Conservation (phyloP, 1,140 invertebrate genomes). For the Rhyzopertha dominica region DNA sequence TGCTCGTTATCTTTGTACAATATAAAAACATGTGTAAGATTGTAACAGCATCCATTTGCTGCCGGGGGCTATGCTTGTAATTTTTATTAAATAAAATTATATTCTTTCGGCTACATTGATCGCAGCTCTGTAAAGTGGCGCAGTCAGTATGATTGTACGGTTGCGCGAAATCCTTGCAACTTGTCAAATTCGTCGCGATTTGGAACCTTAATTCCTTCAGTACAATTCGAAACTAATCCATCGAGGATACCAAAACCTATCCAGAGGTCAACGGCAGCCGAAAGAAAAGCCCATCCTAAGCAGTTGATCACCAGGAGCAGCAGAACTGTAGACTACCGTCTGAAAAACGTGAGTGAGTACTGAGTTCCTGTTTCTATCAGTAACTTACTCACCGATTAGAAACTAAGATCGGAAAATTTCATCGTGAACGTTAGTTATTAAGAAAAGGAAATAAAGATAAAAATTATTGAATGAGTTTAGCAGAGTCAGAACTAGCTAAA, state of each 20-base stretch:
- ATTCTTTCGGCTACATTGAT: no score
- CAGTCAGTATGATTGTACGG: constrained; percentile 8
- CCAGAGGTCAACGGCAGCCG: constrained; percentile 5
- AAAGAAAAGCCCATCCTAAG: no score
- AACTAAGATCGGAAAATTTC: constrained; percentile 6
- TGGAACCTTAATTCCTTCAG: constrained; percentile 10
- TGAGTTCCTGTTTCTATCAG: constrained; percentile 5
- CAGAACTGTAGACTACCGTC: background rate
- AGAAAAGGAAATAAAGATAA: background rate
- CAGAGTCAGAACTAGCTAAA: constrained; percentile 5
- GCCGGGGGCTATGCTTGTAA: no score
- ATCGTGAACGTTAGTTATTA: constrained; percentile 1
- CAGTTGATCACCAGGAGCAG: background rate
- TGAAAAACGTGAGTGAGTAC: no score
- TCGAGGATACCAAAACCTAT: constrained; percentile 1
- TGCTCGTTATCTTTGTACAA: no score
- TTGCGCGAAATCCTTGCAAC: constrained; percentile 3
- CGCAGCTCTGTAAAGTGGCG: constrained; percentile 10
- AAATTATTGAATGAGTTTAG: background rate
- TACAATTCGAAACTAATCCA: constrained; percentile 4
- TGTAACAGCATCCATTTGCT: no score
- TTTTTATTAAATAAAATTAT: no score
- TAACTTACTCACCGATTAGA: background rate
- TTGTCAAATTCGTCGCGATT: constrained; percentile 7
- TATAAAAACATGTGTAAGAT: no score